A percentile compares a stretch with the other conserved stretches of the same genome.
Conservation (phyloP, 2,113 vertebrate species). For the Cynocephalus volans region DNA sequence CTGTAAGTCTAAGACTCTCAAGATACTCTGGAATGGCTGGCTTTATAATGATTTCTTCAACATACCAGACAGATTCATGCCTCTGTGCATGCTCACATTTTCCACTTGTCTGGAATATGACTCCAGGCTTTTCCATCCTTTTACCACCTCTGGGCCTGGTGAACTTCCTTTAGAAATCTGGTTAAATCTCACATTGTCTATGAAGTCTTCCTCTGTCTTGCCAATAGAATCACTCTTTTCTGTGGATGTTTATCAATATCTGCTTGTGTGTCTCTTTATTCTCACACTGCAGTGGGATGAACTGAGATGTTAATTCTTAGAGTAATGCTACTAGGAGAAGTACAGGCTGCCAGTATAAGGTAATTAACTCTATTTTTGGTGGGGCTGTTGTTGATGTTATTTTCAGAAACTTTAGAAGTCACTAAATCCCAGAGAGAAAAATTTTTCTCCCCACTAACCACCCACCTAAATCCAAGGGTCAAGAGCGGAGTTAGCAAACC, state of each 20-base stretch:
- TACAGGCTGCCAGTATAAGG: background rate
- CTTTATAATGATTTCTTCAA: background rate
- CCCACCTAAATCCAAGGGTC: background rate
- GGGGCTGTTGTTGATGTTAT: background rate
- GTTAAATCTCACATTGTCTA: background rate
- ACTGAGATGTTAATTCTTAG: background rate
- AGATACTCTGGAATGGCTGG: background rate
- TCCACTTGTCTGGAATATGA: background rate
- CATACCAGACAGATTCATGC: background rate
- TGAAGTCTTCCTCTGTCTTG: background rate
- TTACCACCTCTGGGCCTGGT: background rate
- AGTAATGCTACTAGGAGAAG: background rate
- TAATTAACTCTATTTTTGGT: background rate
- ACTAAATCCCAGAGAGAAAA: background rate
- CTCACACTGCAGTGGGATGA: background rate
- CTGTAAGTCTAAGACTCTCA: background rate
- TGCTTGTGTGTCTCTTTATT: background rate
- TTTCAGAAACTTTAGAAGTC: background rate
- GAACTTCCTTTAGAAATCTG: constrained; percentile 17
- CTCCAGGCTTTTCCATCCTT: background rate
- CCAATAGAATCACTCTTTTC: background rate
- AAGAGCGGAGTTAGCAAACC: background rate
- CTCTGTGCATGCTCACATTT: background rate
- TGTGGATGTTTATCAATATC: background rate
- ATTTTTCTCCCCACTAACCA: background rate